Percentiles rank a stretch among this genome's conserved stretches.
These are phyloP conservation scores for Trachops cirrhosus DNA, from an alignment of 2,797 vertebrate genomes.

Conservation along the genomic window DNA sequence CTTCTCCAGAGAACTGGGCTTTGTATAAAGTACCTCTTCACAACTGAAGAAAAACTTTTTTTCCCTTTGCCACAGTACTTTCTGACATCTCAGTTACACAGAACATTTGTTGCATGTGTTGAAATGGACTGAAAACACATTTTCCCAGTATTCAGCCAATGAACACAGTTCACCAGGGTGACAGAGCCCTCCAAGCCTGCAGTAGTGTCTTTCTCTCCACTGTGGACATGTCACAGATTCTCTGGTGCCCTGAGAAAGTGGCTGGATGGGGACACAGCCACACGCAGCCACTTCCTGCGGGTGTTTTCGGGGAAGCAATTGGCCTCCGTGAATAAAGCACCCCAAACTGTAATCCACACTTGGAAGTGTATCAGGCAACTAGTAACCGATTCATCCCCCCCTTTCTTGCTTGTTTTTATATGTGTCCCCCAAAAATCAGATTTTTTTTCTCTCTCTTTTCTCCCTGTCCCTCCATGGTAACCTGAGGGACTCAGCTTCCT, in stretches of 20 bases:
- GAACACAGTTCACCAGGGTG: neutral
- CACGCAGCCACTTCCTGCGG: neutral
- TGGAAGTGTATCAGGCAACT: conserved; percentile 56
- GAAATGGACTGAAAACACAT: neutral
- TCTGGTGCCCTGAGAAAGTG: neutral
- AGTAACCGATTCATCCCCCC: conserved; percentile 48
- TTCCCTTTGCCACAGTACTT: neutral
- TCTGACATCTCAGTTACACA: neutral
- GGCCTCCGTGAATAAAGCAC: neutral
- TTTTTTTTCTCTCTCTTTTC: neutral
- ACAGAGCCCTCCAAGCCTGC: neutral
- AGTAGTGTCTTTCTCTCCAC: neutral
- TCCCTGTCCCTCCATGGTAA: neutral
- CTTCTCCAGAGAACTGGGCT: neutral
- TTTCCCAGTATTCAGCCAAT: neutral
- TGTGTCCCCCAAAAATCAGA: conserved; percentile 32
- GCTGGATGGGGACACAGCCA: neutral
- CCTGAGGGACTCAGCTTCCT: conserved; percentile 42
- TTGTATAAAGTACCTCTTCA: neutral
- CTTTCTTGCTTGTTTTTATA: conserved; percentile 45
- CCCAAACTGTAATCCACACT: conserved; percentile 42
- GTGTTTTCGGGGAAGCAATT: fast-evolving
- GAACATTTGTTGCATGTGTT: neutral
- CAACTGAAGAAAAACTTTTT: neutral
- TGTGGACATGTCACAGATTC: neutral